A percentile compares a stretch with the other conserved stretches of the same genome.
Evolutionary conservation across 1,140 invertebrate species (phyloP).

Genomic region (Nephila pilipes): DNA sequence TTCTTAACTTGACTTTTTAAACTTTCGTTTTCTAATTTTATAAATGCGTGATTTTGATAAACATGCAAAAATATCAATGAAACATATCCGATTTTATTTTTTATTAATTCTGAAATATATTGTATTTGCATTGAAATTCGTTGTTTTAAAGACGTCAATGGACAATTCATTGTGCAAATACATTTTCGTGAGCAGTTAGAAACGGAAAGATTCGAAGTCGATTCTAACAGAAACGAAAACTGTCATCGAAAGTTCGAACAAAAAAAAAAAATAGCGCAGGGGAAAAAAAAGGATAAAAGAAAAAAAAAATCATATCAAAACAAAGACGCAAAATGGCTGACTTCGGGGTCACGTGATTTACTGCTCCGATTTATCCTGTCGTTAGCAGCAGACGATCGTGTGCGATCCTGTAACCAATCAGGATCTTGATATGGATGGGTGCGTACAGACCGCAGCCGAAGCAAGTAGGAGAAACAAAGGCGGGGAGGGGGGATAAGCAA

Average conservation of each 20-base stretch:
- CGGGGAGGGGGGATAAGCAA: conserved; percentile 10
- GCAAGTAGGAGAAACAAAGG: conserved; percentile 29
- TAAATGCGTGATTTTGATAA: no score
- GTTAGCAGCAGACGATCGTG: conserved; percentile 65
- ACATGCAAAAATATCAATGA: no score
- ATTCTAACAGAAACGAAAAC: not conserved
- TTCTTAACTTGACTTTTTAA: no score
- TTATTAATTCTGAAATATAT: no score
- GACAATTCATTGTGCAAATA: no score
- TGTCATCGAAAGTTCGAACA: conserved; percentile 2
- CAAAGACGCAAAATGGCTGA: conserved; percentile 55
- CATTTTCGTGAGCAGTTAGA: no score
- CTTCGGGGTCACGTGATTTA: conserved; percentile 67
- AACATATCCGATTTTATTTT: no score
- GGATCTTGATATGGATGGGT: conserved; percentile 63
- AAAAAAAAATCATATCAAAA: conserved; percentile 34
- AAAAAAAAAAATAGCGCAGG: not conserved
- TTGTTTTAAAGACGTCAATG: no score
- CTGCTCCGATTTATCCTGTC: conserved; percentile 67
- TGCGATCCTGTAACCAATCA: conserved; percentile 67
- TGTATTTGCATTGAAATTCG: no score
- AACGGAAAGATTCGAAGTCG: not conserved
- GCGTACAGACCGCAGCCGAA: conserved; percentile 37
- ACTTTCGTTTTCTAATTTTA: no score
- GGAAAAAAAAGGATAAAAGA: not conserved